These are phyloP conservation scores for Polydrusus pterygomalis DNA, from an alignment of 2,888 invertebrate genomes.

Conservation along the genomic window DNA sequence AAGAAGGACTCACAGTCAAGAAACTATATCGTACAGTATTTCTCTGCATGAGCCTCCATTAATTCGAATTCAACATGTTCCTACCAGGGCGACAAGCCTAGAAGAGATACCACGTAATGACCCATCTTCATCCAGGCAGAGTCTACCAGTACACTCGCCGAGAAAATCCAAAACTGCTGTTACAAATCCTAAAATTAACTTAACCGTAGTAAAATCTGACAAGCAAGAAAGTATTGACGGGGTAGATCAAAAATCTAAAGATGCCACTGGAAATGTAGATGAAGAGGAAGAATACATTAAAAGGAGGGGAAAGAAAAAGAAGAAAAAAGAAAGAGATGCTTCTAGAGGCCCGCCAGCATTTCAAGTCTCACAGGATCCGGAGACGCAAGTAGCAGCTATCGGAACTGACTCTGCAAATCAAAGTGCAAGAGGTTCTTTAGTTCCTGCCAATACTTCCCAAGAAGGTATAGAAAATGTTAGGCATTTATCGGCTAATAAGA, in stretches of 20 bases:
- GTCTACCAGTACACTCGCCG: constrained; percentile 47
- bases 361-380: constrained; percentile 76
- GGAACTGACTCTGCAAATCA: constrained; percentile 78
- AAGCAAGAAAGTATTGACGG: constrained; percentile 60
- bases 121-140: constrained; percentile 28
- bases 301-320: constrained; percentile 74
- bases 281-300: constrained; percentile 78
- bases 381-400: constrained; percentile 75
- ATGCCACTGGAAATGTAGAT: constrained; percentile 73
- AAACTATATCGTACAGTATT: constrained; percentile 67
- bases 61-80: constrained; percentile 66
- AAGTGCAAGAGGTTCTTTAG: constrained; percentile 80
- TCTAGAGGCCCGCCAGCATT: constrained; percentile 68
- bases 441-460: constrained; percentile 67
- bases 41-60: constrained; percentile 70
- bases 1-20: constrained; percentile 80
- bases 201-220: constrained; percentile 32
- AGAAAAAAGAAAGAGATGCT: constrained; percentile 69
- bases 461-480: constrained; percentile 62
- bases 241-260: constrained; percentile 57
- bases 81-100: constrained; percentile 62
- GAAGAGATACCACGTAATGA: constrained; percentile 57
- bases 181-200: constrained; percentile 30
- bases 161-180: constrained; percentile 47
- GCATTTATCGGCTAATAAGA: constrained; percentile 39